A percentile compares a stretch with the other conserved stretches of the same genome.
phyloP scores from a whole-genome alignment of 2,888 invertebrate genomes.

The Blastobasis lacticolella region DNA sequence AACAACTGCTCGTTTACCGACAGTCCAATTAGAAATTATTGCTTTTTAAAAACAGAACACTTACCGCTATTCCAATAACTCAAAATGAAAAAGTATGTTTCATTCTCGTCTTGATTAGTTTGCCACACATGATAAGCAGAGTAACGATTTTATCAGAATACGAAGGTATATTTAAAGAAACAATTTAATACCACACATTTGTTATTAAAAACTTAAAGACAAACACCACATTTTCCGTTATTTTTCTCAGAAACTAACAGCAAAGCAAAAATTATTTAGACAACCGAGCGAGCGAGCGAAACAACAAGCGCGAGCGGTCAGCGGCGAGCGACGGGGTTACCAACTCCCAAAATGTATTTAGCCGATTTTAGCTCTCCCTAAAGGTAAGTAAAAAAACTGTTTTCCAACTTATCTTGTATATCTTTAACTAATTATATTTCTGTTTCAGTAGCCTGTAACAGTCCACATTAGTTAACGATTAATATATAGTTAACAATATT shows the following conservation, averaged over 20 bases:
- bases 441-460: no score
- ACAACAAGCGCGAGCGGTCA: background rate
- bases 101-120: conserved; percentile 61
- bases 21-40: no score
- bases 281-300: conserved; percentile 36
- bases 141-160: conserved; percentile 5
- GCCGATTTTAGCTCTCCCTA: no score
- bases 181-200: no score
- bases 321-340: background rate
- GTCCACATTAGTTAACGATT: no score
- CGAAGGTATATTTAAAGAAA: conserved; percentile 5
- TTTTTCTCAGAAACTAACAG: conserved; percentile 56
- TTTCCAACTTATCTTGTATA: no score
- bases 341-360: no score
- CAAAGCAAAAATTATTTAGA: conserved; percentile 53
- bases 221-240: conserved; percentile 60
- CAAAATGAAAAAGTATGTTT: conserved; percentile 62
- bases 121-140: conserved; percentile 58
- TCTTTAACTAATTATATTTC: no score
- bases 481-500: no score
- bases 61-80: conserved; percentile 56
- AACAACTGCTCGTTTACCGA: background rate
- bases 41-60: conserved; percentile 18
- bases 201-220: conserved; percentile 8
- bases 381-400: no score